Base-by-base conservation (phyloP, 2,797 vertebrate genomes). In the Anas bernieri region DNA sequence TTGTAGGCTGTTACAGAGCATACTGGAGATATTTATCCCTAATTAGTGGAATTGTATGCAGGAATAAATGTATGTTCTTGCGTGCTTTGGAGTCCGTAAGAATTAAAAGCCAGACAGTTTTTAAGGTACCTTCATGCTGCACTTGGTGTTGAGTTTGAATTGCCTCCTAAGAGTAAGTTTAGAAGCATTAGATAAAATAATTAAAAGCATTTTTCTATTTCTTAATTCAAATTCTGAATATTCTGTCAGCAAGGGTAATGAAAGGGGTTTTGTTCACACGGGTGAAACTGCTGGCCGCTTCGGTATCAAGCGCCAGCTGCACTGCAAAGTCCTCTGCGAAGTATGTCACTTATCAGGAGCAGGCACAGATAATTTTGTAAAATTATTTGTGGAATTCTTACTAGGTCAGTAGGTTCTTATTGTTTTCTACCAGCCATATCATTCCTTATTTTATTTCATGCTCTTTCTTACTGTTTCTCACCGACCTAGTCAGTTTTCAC, bases 341-440 rank as follows among this genome's bases (percentile, higher is more conserved):
- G 54, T 55, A 78, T 92, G 70, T 72, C 37, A n/a, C 45, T 77
- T 85, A 68, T 2, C 39, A 54, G 87, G 35, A 81, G 8, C 72
- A 81, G 62, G 4, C 73, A 26, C 25, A 67, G 85, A 76, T 73
- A 66, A 73, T 76, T 78, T 9, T 39, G 26, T 79, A 45, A 82
- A 88, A 83, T 67, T 12, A 15, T 28, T 86, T 78, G 62, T 55
- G 70, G 52, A 48, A 45, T 90, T 88, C 46, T 83, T n/a, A 63
- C 12, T 23, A 26, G 68, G 41, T 75, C 68, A 86, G 17, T 61
- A 59, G 35, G 21, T 18, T 77, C 80, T 50, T 74, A 30, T 43
- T 83, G 25, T 84, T 86, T 82, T 37, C 56, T 45, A 4, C 9
- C 17, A 87, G 31, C 15, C 35, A 35, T 2, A 5, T 46, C 72